phyloP scores from a whole-genome alignment of 2,113 vertebrate genomes.

The Mobula birostris region DNA sequence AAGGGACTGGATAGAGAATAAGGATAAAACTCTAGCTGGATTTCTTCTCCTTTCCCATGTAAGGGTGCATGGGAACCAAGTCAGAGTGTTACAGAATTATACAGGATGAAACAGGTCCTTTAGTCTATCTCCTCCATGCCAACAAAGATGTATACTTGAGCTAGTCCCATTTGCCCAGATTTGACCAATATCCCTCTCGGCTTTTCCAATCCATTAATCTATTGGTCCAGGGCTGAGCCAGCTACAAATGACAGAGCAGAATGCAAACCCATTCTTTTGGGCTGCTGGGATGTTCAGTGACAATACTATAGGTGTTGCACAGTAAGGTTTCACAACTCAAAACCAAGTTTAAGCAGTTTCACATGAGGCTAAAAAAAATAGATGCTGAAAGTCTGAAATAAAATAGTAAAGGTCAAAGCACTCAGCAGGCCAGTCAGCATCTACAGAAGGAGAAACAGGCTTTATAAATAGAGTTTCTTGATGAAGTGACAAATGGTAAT shows the following conservation, averaged over 20 bases:
- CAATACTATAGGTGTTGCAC: background rate
- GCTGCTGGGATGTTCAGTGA: background rate
- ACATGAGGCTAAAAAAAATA: background rate
- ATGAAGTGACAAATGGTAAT: too few relatives aligned
- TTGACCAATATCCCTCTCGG: too few relatives aligned
- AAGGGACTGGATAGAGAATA: background rate
- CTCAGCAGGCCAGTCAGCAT: too few relatives aligned
- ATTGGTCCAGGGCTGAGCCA: background rate
- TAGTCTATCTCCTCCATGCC: too few relatives aligned
- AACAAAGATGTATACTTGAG: too few relatives aligned
- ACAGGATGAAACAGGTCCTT: background rate
- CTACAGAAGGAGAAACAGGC: too few relatives aligned
- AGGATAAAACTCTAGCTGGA: background rate
- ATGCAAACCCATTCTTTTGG: background rate
- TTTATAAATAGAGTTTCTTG: too few relatives aligned
- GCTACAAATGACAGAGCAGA: background rate
- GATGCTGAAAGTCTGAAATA: too few relatives aligned
- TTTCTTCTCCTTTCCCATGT: background rate
- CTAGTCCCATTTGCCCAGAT: too few relatives aligned
- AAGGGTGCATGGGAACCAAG: background rate
- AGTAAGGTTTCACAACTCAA: background rate
- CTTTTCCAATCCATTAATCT: too few relatives aligned
- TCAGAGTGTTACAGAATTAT: background rate
- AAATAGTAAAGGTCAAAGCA: too few relatives aligned
- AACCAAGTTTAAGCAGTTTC: background rate